phyloP scores from a whole-genome alignment of 2,113 vertebrate species.

The Sceloporus tristichus region DNA sequence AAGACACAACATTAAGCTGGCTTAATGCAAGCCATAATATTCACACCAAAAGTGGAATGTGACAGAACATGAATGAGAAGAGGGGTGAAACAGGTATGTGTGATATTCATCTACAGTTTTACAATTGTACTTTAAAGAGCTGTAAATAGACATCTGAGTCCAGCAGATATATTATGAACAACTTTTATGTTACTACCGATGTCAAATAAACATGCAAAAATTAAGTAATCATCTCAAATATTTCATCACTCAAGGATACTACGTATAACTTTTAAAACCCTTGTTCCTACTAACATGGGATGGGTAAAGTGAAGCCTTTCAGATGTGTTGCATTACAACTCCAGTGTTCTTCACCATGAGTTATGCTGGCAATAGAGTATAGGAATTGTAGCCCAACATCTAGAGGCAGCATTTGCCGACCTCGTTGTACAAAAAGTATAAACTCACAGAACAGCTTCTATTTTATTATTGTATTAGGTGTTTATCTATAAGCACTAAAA shows the following conservation, averaged over 20 bases:
- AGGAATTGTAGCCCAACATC: too few species aligned
- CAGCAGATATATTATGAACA: background rate
- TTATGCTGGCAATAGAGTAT: too few species aligned
- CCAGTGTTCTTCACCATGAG: too few species aligned
- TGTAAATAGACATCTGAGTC: too few species aligned
- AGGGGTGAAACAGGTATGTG: too few species aligned
- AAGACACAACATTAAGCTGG: background rate
- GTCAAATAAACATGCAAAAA: background rate
- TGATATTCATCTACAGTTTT: background rate
- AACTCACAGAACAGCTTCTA: background rate
- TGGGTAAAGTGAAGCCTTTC: background rate
- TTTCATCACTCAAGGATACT: background rate
- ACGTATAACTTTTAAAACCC: background rate
- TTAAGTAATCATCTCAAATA: background rate
- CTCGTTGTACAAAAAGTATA: too few species aligned
- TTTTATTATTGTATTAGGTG: conserved; percentile 25
- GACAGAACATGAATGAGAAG: background rate
- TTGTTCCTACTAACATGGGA: background rate
- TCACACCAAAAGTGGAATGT: background rate
- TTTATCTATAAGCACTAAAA: background rate
- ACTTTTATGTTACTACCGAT: background rate
- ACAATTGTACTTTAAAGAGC: too few species aligned
- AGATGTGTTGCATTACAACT: too few species aligned
- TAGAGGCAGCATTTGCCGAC: too few species aligned
- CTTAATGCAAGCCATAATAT: background rate